Evolutionary conservation across 2,113 vertebrate species (phyloP).

Genomic region (Rhynchomys soricoides): DNA sequence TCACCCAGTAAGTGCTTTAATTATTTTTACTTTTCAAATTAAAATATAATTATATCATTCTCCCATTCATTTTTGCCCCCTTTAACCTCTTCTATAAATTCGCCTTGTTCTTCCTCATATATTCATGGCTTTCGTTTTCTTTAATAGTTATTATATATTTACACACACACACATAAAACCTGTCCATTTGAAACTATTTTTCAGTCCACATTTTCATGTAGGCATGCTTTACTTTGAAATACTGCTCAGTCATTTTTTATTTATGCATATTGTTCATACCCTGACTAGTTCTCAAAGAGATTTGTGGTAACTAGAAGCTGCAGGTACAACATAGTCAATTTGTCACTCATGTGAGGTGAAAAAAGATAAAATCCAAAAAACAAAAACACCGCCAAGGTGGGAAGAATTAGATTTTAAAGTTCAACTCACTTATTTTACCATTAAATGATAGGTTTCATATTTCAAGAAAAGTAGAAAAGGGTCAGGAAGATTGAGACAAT

Average conservation of each 20-base stretch:
- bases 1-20: conserved; percentile 6
- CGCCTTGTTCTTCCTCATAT: background rate
- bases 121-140: background rate
- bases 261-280: conserved; percentile 45
- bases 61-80: background rate
- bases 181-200: conserved; percentile 47
- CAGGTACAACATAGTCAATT: background rate
- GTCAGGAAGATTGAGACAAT: background rate
- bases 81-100: background rate
- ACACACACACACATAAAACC: background rate
- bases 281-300: conserved; percentile 45
- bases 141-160: background rate
- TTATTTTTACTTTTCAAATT: background rate
- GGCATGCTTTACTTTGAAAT: conserved; percentile 60
- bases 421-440: background rate
- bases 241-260: conserved; percentile 60
- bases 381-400: background rate
- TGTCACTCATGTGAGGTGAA: conserved; percentile 15
- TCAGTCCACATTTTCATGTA: conserved; percentile 21
- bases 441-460: background rate
- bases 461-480: conserved; percentile 18
- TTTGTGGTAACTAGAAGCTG: conserved; percentile 52
- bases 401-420: background rate
- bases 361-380: conserved; percentile 3
- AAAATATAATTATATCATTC: background rate